phyloP scores from a whole-genome alignment of 2,797 vertebrate genomes.

The Mormyrops boulengeri region DNA sequence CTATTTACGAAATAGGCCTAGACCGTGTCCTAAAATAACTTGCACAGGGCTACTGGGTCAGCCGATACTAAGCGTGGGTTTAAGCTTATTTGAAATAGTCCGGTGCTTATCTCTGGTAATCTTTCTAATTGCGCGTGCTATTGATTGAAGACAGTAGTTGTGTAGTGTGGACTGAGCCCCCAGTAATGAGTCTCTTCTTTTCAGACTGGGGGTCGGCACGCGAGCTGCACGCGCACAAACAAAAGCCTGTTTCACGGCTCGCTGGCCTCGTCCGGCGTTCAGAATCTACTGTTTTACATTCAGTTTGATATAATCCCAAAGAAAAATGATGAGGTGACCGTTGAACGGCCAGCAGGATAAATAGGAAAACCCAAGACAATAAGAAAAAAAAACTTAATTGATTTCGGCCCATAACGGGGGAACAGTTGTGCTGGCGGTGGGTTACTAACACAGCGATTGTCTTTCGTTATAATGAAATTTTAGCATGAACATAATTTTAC shows the following conservation, averaged over 20 bases:
- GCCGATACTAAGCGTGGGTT: conserved; percentile 2
- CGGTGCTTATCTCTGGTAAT: conserved; percentile 20
- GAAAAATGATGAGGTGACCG: conserved; percentile 30
- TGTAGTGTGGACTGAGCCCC: conserved; percentile 29
- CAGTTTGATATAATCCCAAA: conserved; percentile 31
- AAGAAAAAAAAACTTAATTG: conserved; percentile 13
- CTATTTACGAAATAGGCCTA: not conserved
- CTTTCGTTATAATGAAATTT: not conserved
- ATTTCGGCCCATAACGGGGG: conserved; percentile 17
- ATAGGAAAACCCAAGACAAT: conserved; percentile 19
- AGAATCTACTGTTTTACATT: conserved; percentile 52
- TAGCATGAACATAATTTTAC: not conserved
- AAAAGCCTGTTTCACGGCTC: conserved; percentile 65
- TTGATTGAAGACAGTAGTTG: conserved; percentile 30
- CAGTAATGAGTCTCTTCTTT: conserved; percentile 32
- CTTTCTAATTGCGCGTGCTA: conserved; percentile 23
- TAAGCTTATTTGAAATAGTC: conserved; percentile 11
- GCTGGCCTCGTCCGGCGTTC: conserved; percentile 55
- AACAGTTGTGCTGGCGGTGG: conserved; percentile 12
- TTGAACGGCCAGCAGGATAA: conserved; percentile 28
- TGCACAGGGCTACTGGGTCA: conserved; percentile 19
- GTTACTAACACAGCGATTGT: conserved; percentile 8
- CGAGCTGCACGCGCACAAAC: conserved; percentile 68
- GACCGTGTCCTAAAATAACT: not conserved
- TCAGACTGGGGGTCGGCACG: conserved; percentile 57